phyloP scores from a whole-genome alignment of 2,888 invertebrate genomes.

The Tachystola acroxantha region DNA sequence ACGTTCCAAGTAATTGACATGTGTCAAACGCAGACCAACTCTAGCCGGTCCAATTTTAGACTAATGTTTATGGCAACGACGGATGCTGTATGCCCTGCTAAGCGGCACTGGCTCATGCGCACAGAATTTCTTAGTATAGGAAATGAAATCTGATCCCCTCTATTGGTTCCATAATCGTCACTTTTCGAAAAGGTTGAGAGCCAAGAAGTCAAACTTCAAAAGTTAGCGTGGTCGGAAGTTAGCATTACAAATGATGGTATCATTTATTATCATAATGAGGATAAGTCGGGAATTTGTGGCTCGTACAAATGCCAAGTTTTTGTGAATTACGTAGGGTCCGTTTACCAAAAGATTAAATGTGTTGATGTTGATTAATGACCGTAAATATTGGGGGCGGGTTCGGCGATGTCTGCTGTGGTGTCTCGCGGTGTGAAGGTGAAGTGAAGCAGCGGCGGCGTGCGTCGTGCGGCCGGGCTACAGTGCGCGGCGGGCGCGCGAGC shows the following conservation, averaged over 20 bases:
- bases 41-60: constrained; percentile 54
- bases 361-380: constrained; percentile 10
- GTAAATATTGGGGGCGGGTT: constrained; percentile 5
- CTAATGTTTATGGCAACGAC: constrained; percentile 61
- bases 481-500: constrained; percentile 65
- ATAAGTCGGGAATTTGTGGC: not conserved
- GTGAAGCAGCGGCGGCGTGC: constrained; percentile 21
- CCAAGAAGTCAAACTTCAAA: too few relatives aligned
- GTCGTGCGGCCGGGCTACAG: constrained; percentile 36
- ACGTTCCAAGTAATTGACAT: constrained; percentile 48
- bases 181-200: too few relatives aligned
- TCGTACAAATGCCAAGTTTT: not conserved
- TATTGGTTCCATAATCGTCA: not conserved
- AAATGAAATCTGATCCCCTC: constrained; percentile 15
- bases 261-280: not conserved
- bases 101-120: constrained; percentile 20
- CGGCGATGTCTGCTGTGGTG: constrained; percentile 6
- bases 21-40: constrained; percentile 53
- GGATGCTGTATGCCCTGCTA: constrained; percentile 52
- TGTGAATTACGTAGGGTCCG: constrained; percentile 2
- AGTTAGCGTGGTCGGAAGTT: too few relatives aligned
- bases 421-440: constrained; percentile 37
- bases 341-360: constrained; percentile 6
- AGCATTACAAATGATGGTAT: too few relatives aligned
- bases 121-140: constrained; percentile 14